Conservation (phyloP, 2,888 invertebrate species). For the Abscondita cerata region DNA sequence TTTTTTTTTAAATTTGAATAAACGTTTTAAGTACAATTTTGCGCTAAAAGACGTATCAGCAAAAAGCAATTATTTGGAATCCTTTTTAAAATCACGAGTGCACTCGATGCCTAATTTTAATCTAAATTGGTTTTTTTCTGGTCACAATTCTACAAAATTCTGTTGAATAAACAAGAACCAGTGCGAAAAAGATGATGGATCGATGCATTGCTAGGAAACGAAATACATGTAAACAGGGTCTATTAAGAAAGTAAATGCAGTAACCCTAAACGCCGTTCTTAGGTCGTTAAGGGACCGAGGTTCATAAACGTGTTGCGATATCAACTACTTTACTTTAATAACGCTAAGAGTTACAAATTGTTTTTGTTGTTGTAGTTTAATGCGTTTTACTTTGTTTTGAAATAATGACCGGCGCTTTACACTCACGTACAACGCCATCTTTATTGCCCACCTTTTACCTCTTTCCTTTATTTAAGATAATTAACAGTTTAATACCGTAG, state of each 20-base stretch:
- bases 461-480: neutral
- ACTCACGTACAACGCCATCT: too few species aligned
- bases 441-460: neutral
- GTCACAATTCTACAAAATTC: neutral
- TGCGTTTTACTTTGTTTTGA: too few species aligned
- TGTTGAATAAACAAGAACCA: constrained; percentile 1
- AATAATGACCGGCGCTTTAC: too few species aligned
- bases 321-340: constrained; percentile 46
- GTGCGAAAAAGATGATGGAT: neutral
- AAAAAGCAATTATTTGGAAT: constrained; percentile 9
- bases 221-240: constrained; percentile 15
- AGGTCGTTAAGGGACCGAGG: constrained; percentile 41
- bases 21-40: too few species aligned
- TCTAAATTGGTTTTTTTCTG: constrained; percentile 19
- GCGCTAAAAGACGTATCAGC: neutral
- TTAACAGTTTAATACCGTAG: constrained; percentile 9
- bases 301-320: constrained; percentile 41
- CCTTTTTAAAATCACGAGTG: constrained; percentile 13
- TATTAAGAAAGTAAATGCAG: constrained; percentile 17
- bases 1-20: too few species aligned
- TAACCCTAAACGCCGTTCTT: constrained; percentile 15
- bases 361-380: constrained; percentile 12
- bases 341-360: constrained; percentile 48
- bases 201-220: neutral
- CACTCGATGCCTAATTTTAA: constrained; percentile 20